Base-by-base conservation (phyloP, 2,797 vertebrate genomes). In the Pachyuromys duprasi region DNA sequence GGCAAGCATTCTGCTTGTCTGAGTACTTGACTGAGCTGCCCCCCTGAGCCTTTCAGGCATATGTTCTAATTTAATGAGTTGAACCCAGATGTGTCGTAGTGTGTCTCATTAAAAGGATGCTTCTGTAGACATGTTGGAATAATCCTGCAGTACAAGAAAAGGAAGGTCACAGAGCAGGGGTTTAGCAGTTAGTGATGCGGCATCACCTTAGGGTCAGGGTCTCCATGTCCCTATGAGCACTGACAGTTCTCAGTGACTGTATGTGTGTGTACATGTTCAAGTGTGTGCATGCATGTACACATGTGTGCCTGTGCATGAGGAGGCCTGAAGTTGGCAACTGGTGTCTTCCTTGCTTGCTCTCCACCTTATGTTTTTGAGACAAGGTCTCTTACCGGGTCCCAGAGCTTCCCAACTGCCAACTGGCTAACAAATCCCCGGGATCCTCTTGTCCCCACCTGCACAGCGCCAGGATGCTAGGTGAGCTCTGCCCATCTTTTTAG, bases 41-140 rank as follows among this genome's bases (percentile, higher is more conserved):
- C 36, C 45, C 24, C 33, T 26, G 2, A 42, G 36, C 36, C 70
- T 17, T 55, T 86, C 42, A 42, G 70, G 76, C 4, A 18, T 13
- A 26, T 89, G 72, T 45, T 62, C 75, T 76, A 45, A 76, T 62
- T 89, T 89, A 45, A 49, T 76, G 55, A 94, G 62, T 31, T 36
- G 74, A 89, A 63, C 28, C 31, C 83, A 60, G 63, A 89, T 69
- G 76, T 81, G 86, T 65, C 90, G 31, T 31, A 36, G 49, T 8
- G 0, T 31, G 55, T 91, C 86, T 96, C 86, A 76, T 90, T 95
- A 82, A 36, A 28, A 88, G 62, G 83, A 84, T 42, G 80, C 7
- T 60, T 94, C 93, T 80, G 80, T 89, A 89, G 72, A 93, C 22
- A 31, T 17, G 5, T 24, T 49, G 65, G 55, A n/a, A 55, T 87